These are phyloP conservation scores for Paramuricea clavata DNA, from an alignment of 92 coral and sea anemone genomes.

Conservation along the genomic window DNA sequence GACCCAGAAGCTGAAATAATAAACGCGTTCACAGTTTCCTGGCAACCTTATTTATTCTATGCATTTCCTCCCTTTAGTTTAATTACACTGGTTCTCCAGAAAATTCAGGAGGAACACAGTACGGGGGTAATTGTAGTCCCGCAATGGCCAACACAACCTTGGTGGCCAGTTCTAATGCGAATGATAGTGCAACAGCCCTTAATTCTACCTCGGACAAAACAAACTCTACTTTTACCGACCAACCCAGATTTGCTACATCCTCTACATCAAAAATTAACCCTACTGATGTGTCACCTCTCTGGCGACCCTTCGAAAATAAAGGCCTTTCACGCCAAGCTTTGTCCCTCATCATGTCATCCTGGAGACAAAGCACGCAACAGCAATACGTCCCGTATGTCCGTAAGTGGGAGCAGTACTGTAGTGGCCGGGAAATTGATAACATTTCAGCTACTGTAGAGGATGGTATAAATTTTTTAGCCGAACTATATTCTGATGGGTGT, in stretches of 20 bases:
- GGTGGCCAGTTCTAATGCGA: slow-evolving; percentile 54
- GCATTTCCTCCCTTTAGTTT: slow-evolving; percentile 67
- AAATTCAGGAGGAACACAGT: slow-evolving; percentile 47
- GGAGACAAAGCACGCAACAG: slow-evolving; percentile 62
- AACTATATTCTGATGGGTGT: slow-evolving; percentile 1
- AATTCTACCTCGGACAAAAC: slow-evolving; percentile 12
- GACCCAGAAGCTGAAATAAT: slow-evolving; percentile 64
- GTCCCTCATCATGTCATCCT: slow-evolving; percentile 50
- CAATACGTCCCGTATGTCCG: slow-evolving; percentile 49
- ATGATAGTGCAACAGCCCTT: slow-evolving; percentile 29
- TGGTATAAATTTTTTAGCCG: slow-evolving; percentile 51
- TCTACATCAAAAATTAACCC: slow-evolving; percentile 47
- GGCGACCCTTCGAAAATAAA: slow-evolving; percentile 60
- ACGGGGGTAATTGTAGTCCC: slow-evolving; percentile 64
- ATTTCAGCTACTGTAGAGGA: slow-evolving; percentile 63
- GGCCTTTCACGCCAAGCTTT: slow-evolving; percentile 66
- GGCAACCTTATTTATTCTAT: slow-evolving; percentile 55
- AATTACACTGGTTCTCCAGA: slow-evolving; percentile 43
- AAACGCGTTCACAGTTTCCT: slow-evolving; percentile 52
- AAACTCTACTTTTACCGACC: slow-evolving; percentile 55
- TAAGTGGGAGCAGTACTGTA: slow-evolving; percentile 71
- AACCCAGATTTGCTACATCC: too few relatives aligned
- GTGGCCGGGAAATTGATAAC: slow-evolving; percentile 52
- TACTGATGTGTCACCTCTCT: slow-evolving; percentile 66
- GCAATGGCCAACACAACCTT: slow-evolving; percentile 67